These are phyloP conservation scores for Hypanus sabinus DNA, from an alignment of 2,113 vertebrate genomes.

Conservation along the genomic window DNA sequence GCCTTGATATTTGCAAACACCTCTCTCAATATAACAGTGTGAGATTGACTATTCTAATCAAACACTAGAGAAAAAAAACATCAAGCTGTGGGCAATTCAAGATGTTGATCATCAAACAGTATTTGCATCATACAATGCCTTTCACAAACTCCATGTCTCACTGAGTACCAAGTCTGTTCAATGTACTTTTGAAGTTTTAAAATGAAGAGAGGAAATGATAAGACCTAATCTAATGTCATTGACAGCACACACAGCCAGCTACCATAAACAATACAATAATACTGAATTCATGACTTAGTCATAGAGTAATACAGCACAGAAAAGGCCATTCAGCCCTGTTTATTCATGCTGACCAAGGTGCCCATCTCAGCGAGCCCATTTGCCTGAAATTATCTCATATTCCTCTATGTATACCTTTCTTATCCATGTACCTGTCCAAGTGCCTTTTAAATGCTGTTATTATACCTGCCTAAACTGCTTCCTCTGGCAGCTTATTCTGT, in stretches of 20 bases:
- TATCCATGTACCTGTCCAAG: too few species aligned
- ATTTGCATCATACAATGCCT: neutral
- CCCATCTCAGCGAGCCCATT: too few species aligned
- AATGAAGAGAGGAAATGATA: neutral
- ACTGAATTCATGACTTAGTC: neutral
- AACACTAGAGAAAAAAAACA: neutral
- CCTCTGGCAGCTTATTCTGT: too few species aligned
- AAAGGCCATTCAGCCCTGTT: too few species aligned
- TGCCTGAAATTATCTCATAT: too few species aligned
- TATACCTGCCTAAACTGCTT: too few species aligned
- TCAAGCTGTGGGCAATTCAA: neutral
- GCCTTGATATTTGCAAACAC: neutral
- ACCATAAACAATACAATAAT: neutral
- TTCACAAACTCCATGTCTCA: neutral
- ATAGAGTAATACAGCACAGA: too few species aligned
- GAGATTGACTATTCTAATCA: neutral
- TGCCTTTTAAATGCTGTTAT: too few species aligned
- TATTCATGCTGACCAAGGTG: too few species aligned
- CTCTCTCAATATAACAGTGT: neutral
- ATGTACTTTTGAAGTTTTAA: neutral
- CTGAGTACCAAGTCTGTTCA: neutral
- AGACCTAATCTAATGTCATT: neutral
- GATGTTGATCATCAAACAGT: neutral
- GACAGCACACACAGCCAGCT: neutral
- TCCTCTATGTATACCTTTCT: too few species aligned